Percentiles rank a stretch among this genome's conserved stretches.
These are phyloP conservation scores for Sander vitreus DNA, from an alignment of 2,113 vertebrate genomes.

Conservation along the genomic window DNA sequence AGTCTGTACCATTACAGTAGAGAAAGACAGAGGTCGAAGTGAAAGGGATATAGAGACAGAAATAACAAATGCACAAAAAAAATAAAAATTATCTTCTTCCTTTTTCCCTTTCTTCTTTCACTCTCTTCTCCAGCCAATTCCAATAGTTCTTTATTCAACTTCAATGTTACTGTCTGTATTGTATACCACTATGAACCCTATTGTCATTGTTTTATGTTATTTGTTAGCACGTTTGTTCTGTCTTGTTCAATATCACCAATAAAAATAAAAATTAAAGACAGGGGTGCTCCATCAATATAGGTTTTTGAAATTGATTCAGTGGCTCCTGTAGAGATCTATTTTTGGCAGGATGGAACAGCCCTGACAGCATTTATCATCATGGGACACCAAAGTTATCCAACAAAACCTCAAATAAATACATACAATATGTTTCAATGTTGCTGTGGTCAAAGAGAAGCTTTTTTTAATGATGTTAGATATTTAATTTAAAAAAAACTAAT, in stretches of 20 bases:
- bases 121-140: too few species aligned
- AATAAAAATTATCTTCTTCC: too few species aligned
- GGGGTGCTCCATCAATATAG: constrained; percentile 14
- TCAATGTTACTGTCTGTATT: too few species aligned
- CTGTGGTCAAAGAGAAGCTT: neutral
- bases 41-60: neutral
- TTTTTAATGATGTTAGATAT: neutral
- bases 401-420: neutral
- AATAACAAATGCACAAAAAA: neutral
- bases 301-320: constrained; percentile 35
- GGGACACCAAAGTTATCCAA: neutral
- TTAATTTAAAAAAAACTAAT: neutral
- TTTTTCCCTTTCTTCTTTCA: too few species aligned
- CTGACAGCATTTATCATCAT: neutral
- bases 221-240: too few species aligned
- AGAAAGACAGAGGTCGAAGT: neutral
- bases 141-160: too few species aligned
- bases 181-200: too few species aligned
- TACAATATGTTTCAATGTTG: neutral
- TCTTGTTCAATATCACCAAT: too few species aligned
- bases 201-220: too few species aligned
- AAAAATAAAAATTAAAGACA: neutral
- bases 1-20: neutral
- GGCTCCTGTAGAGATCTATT: constrained; percentile 25
- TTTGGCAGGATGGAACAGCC: constrained; percentile 3